phyloP scores from a whole-genome alignment of 2,888 invertebrate species.

The Thymelicus acteon region DNA sequence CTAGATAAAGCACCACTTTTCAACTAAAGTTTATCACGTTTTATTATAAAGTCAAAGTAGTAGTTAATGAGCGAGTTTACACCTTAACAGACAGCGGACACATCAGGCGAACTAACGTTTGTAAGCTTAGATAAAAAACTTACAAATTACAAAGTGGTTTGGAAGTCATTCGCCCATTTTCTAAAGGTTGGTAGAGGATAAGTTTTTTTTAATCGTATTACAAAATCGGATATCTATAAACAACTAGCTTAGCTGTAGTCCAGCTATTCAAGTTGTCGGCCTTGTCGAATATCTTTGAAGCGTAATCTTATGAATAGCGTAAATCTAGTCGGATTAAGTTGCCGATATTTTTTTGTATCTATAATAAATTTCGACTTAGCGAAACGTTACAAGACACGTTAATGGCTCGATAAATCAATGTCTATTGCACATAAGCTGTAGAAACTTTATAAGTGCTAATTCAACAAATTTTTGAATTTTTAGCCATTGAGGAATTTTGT shows the following conservation, averaged over 20 bases:
- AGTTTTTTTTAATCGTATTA: constrained; percentile 9
- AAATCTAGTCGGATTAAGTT: constrained; percentile 20
- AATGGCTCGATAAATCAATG: constrained; percentile 13
- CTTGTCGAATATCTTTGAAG: constrained; percentile 22
- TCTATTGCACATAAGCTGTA: neutral
- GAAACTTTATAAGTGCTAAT: neutral
- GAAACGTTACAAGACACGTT: constrained; percentile 23
- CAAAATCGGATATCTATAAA: constrained; percentile 21
- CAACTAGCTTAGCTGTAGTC: constrained; percentile 7
- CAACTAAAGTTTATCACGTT: too few relatives aligned
- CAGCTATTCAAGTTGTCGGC: constrained; percentile 18
- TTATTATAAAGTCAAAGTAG: too few relatives aligned
- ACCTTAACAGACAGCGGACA: too few relatives aligned
- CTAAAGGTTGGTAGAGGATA: neutral
- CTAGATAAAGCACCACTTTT: too few relatives aligned
- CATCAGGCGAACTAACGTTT: neutral
- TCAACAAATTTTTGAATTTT: neutral
- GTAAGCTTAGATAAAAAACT: neutral
- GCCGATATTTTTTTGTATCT: constrained; percentile 21
- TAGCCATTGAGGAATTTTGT: too few relatives aligned
- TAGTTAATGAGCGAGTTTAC: too few relatives aligned
- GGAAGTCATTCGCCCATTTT: neutral
- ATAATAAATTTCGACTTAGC: constrained; percentile 34
- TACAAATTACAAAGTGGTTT: neutral
- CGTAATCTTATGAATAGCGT: constrained; percentile 31